Evolutionary conservation across 2,113 vertebrate genomes (phyloP), one percentile per base, ranked within the genome.

Genomic region (Cyanoderma ruficeps): DNA sequence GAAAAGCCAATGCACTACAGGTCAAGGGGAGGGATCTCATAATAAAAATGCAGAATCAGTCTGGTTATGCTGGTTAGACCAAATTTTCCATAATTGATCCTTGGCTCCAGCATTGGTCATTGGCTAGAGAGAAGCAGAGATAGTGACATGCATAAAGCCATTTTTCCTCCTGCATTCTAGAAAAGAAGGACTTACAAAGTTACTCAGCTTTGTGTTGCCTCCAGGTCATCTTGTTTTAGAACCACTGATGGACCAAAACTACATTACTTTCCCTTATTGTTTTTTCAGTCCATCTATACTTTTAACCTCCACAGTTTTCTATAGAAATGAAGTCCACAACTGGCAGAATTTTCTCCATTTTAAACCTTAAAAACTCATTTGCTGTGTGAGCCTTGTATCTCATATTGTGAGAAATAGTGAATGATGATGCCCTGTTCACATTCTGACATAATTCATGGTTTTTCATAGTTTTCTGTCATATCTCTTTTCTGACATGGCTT

Each of bases 301-400:
- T 87, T 67, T 30, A 70, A n/a, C 30, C 10, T 86, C 42, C 10
- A 33, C 6, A 53, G 42, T 44, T 74, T 77, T 72, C n/a, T 57
- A 52, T 22, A 77, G 27, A 87, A 76, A 49, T 46, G 20, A 90
- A 72, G 52, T 61, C 68, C 41, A 69, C 67, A 46, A 67, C 44
- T 46, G 28, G 47, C 49, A 90, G 30, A 25, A 68, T 79, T 92
- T 79, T 85, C 60, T 79, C 47, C 4, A 67, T 59, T 91, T 91
- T 52, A 83, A 93, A 89, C n/a, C 41, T 64, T 72, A 80, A 92
- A 79, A 60, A 39, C 53, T 89, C 57, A 63, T 94, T 93, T 93
- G 49, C 59, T 91, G 37, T 56, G 50, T n/a, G 27, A 69, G 24
- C 31, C 55, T 79, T 91, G 59, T 57, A 82, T 65, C 76, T 89